Conservation (phyloP, 2,113 vertebrate genomes). For the Chascanopsetta lugubris region DNA sequence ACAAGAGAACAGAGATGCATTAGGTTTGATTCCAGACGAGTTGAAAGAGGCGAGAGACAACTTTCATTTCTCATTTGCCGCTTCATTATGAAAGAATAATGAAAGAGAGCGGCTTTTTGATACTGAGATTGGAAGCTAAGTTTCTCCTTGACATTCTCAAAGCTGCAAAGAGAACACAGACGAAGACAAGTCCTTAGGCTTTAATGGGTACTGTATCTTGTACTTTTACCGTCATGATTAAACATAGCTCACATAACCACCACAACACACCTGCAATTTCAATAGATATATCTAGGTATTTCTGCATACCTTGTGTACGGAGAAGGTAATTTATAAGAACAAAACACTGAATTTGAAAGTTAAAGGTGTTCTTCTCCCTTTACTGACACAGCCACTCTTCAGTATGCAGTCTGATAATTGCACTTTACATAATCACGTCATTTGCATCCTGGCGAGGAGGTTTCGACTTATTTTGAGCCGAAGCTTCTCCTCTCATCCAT, state of each 20-base stretch:
- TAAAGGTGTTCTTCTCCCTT: not conserved
- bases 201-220: slow-evolving; percentile 10
- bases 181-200: slow-evolving; percentile 14
- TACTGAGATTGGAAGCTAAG: slow-evolving; percentile 23
- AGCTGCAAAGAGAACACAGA: slow-evolving; percentile 13
- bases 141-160: slow-evolving; percentile 2
- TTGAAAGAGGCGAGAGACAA: not conserved
- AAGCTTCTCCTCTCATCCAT: slow-evolving; percentile 29
- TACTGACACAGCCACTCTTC: slow-evolving; percentile 1
- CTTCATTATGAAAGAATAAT: slow-evolving; percentile 48
- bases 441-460: slow-evolving; percentile 44
- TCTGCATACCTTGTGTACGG: not conserved
- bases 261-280: too few species aligned
- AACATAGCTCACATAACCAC: not conserved
- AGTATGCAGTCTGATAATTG: slow-evolving; percentile 14
- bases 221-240: slow-evolving; percentile 9
- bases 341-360: slow-evolving; percentile 1
- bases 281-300: too few species aligned
- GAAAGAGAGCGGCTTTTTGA: slow-evolving; percentile 44
- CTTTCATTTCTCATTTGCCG: slow-evolving; percentile 24
- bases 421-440: slow-evolving; percentile 43
- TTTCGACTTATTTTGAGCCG: slow-evolving; percentile 50
- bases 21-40: slow-evolving; percentile 22
- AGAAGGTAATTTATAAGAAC: not conserved
- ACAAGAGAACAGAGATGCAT: slow-evolving; percentile 39